These are phyloP conservation scores for Cyanistes caeruleus DNA, from an alignment of 2,113 vertebrate genomes.

Conservation along the genomic window DNA sequence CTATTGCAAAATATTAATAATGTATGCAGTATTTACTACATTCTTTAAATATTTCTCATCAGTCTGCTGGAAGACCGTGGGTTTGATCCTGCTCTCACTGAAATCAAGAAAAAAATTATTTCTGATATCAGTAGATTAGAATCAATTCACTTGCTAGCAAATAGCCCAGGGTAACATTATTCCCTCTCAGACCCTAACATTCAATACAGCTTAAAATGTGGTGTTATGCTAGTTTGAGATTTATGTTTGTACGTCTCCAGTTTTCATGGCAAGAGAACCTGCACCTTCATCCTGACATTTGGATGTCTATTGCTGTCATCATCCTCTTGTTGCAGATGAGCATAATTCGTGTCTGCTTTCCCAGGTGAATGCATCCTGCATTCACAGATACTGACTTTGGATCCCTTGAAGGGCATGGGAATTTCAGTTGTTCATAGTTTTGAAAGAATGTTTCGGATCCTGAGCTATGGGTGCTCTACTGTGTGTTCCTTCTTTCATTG, in stretches of 20 bases:
- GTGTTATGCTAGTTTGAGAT: not conserved
- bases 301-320: not conserved
- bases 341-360: not conserved
- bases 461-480: not conserved
- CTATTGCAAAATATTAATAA: constrained; percentile 51
- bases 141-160: not conserved
- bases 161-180: not conserved
- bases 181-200: not conserved
- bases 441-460: not conserved
- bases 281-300: not conserved
- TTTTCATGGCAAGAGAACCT: not conserved
- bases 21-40: constrained; percentile 51
- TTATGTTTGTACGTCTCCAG: not conserved
- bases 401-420: not conserved
- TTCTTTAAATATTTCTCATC: constrained; percentile 67
- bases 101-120: not conserved
- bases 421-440: not conserved
- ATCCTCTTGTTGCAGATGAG: not conserved
- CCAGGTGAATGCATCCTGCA: not conserved
- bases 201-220: not conserved
- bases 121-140: not conserved
- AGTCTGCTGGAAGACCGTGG: not conserved
- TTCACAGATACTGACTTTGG: not conserved
- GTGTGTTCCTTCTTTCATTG: not conserved
- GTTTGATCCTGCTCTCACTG: not conserved